Base-by-base conservation (phyloP, 1,140 invertebrate species). In the Portunus trituberculatus region DNA sequence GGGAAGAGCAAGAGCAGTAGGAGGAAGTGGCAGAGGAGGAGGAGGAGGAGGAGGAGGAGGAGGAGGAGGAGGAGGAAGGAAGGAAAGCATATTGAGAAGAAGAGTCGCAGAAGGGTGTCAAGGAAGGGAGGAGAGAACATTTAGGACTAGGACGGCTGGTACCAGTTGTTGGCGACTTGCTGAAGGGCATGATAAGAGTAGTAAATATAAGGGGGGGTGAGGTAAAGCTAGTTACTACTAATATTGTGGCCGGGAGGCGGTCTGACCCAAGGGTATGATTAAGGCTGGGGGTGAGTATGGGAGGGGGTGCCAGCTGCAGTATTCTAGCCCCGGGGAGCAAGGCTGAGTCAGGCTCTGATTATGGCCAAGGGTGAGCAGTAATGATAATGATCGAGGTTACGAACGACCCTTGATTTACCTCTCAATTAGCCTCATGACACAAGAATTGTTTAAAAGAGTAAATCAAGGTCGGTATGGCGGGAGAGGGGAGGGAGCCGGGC, bases 191-290 rank as follows among this genome's bases (percentile, higher is more conserved):
- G 46, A 46, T 91, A 91, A 91, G 39, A 46, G 45, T 28, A 88
- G 86, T 88, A 88, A 88, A 88, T 88, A 88, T 45, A 45, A 59
- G 45, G 89, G 89, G 89, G 89, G 46, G 10, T 10, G 89, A 59
- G 48, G 39, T 29, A 20, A 48, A 48, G 89, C 20, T 46, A 91
- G 39, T 46, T 87, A 46, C 83, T 84, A 59, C 67, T 76, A 76
- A 76, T 76, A 76, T 76, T 76, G 67, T 76, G 67, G 67, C 67
- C 67, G 20, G 67, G 67, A 76, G 67, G 67, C 67, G 67, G 67
- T n/a, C 67, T 76, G 67, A 76, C 67, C 67, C 67, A 76, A n/a
- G 67, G 67, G 25, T 76, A 76, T 76, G 67, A 76, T 76, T 76
- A 76, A n/a, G 67, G 67, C 86, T 32, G 0, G 28, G 29, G 86